Base-by-base conservation (phyloP, 2,888 invertebrate genomes). In the Drosophila paranaensis region DNA sequence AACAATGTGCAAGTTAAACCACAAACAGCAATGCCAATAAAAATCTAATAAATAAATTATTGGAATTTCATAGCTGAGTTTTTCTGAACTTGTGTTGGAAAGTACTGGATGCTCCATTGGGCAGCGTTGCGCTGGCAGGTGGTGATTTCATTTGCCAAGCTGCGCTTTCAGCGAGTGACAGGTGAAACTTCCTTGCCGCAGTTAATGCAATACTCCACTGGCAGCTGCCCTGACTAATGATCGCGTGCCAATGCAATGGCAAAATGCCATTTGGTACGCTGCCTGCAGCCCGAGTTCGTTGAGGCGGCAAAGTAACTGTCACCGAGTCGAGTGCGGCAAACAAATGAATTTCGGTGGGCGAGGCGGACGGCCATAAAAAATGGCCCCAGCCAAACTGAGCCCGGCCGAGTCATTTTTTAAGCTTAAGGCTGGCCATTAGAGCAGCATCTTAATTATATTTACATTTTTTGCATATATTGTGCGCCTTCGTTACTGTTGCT, bases 191-290 rank as follows among this genome's bases (percentile, higher is more conserved):
- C n/a, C 16, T n/a, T 20, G n/a, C 9, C 1, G 14, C 46, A 54
- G 30, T 50, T 50, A 50, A 67, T 72, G 53, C 54, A 35, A 27
- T 25, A 27, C 39, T 54, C 61, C 66, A 53, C 56, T 66, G 50
- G 39, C 50, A 43, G 46, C 56, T 65, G 42, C 14, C 65, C 64
- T 88, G 87, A 90, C 87, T 89, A 89, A 89, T 88, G 90, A 88
- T 90, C 83, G 90, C 89, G 89, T 89, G 89, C 75, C 84, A 81
- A 77, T 84, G 78, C 73, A 74, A 77, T 75, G 72, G 71, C 69
- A 70, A 79, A 71, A 68, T 65, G 73, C 74, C 79, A 81, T 60
- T 77, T 77, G 63, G 57, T 30, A 14, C 9, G 43, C 6, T 6
- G 11, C 25, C 11, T 56, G 73, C 42, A 40, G 54, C 54, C 6